Conservation (phyloP, 2,797 vertebrate species). For the Leptatherina wallacei region DNA sequence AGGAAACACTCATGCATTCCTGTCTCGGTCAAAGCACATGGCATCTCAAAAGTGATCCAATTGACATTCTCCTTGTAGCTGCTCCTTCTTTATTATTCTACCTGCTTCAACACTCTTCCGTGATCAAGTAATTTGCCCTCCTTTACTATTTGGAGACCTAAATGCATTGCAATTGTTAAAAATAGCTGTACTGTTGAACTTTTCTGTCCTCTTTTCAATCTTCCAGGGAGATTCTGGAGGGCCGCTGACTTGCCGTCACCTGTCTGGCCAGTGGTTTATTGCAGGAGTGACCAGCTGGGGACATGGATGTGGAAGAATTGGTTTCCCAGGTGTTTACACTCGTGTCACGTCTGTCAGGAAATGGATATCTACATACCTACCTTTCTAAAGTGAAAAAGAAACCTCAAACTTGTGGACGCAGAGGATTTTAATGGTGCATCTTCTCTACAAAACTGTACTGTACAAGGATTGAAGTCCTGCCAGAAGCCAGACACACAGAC, state of each 20-base stretch:
- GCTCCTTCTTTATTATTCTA: conserved; percentile 17
- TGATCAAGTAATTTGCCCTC: conserved; percentile 5
- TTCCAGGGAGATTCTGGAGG: conserved; percentile 94
- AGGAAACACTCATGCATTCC: conserved; percentile 71
- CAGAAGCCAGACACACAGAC: conserved; percentile 35
- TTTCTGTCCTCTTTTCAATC: conserved; percentile 3
- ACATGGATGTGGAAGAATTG: conserved; percentile 90
- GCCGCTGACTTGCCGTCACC: conserved; percentile 89
- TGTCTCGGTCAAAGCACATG: conserved; percentile 72
- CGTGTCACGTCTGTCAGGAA: conserved; percentile 88
- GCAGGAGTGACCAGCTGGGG: conserved; percentile 98
- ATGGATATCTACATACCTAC: conserved; percentile 89
- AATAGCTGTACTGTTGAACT: not conserved
- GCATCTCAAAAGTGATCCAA: conserved; percentile 57
- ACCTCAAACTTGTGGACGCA: not conserved
- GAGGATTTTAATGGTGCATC: conserved; percentile 17
- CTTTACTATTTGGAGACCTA: not conserved
- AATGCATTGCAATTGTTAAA: not conserved
- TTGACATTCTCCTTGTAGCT: conserved; percentile 65
- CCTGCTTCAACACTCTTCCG: conserved; percentile 12
- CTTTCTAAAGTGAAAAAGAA: conserved; percentile 66
- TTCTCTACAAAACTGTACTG: conserved; percentile 44
- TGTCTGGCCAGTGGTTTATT: conserved; percentile 91
- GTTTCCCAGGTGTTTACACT: conserved; percentile 93
- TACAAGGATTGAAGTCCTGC: conserved; percentile 57